Evolutionary conservation across 1,140 invertebrate genomes (phyloP).

Genomic region (Drosophila pectinifera): DNA sequence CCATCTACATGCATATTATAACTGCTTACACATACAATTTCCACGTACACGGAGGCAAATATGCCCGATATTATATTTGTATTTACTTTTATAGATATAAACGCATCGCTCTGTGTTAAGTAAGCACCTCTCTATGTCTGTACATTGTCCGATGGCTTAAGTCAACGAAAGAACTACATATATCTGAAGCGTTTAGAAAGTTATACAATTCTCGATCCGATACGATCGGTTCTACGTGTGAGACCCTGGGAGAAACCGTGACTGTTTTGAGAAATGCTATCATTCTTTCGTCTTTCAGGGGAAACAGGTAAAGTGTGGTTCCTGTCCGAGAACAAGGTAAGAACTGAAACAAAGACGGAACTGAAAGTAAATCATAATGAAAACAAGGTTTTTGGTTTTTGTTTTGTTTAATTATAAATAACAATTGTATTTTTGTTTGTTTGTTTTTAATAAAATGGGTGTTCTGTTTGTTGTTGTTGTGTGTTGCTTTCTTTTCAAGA

Average conservation of each 20-base stretch:
- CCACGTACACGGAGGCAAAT: conserved; percentile 35
- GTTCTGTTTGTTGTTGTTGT: conserved; percentile 46
- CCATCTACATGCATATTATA: conserved; percentile 59
- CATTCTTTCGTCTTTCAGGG: conserved; percentile 15
- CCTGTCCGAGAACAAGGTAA: conserved; percentile 22
- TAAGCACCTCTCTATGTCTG: conserved; percentile 18
- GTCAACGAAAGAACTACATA: conserved; percentile 20
- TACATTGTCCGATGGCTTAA: conserved; percentile 8
- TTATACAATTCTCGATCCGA: conserved; percentile 14
- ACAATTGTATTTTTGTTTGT: conserved; percentile 78
- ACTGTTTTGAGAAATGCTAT: conserved; percentile 37
- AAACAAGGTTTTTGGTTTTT: conserved; percentile 74
- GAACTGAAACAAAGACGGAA: conserved; percentile 28
- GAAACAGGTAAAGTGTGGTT: conserved; percentile 10
- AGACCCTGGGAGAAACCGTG: conserved; percentile 69
- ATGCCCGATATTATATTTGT: conserved; percentile 35
- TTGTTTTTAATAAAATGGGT: conserved; percentile 72
- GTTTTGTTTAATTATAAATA: conserved; percentile 83
- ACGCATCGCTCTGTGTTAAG: conserved; percentile 15
- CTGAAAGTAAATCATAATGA: conserved; percentile 57
- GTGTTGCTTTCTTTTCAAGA: conserved; percentile 57
- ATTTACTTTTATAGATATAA: conserved; percentile 7
- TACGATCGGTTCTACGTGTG: conserved; percentile 42
- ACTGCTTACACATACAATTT: conserved; percentile 46
- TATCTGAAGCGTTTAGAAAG: conserved; percentile 30